These are phyloP conservation scores for Astyanax mexicanus DNA, from an alignment of 2,797 vertebrate species.

Conservation along the genomic window DNA sequence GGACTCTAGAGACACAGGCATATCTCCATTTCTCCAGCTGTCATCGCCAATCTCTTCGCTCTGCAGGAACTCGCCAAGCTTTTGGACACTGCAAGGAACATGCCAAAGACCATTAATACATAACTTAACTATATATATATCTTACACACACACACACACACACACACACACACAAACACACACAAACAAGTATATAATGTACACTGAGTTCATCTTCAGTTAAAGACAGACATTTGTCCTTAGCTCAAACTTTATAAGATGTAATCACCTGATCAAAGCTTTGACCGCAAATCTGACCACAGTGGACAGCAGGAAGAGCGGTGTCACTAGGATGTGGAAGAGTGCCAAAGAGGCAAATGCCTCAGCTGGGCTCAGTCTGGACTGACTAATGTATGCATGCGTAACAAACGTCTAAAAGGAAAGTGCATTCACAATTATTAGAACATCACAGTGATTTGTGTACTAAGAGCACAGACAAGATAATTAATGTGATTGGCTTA, in stretches of 20 bases:
- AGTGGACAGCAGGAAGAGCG: slow-evolving; percentile 94
- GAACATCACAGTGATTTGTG: background rate
- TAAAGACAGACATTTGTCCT: background rate
- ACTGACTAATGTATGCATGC: slow-evolving; percentile 72
- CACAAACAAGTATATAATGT: background rate
- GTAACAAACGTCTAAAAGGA: slow-evolving; percentile 88
- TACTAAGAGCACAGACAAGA: background rate
- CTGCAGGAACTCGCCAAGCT: slow-evolving; percentile 94
- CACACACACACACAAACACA: slow-evolving; percentile 3
- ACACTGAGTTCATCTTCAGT: background rate
- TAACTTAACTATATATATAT: slow-evolving; percentile 32
- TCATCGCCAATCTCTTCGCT: slow-evolving; percentile 98
- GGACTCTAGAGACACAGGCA: slow-evolving; percentile 81
- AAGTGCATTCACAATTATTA: background rate
- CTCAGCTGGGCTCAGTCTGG: slow-evolving; percentile 78
- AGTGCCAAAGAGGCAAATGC: slow-evolving; percentile 93
- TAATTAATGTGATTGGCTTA: slow-evolving; percentile 73
- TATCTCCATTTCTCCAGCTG: slow-evolving; percentile 89
- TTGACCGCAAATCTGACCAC: slow-evolving; percentile 97
- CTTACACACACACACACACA: slow-evolving; percentile 18
- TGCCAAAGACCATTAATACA: slow-evolving; percentile 4
- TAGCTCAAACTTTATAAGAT: background rate
- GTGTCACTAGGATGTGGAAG: slow-evolving; percentile 96
- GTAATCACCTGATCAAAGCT: slow-evolving; percentile 89
- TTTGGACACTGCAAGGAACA: slow-evolving; percentile 86